Percentiles rank a stretch among this genome's conserved stretches.
These are phyloP conservation scores for Diplodus sargus DNA, from an alignment of 2,797 vertebrate species.

Conservation along the genomic window DNA sequence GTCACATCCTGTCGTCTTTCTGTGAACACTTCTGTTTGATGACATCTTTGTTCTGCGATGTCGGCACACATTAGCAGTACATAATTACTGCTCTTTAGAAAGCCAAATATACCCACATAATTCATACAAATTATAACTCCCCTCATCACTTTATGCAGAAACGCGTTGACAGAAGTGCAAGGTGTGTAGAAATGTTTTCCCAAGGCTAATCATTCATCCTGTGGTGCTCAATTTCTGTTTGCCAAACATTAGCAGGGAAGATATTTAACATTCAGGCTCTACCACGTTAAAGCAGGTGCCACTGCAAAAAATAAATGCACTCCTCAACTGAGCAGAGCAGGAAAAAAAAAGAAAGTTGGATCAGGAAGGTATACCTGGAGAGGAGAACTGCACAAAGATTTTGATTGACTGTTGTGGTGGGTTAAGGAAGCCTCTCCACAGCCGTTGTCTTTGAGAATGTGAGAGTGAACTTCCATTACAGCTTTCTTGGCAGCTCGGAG, in stretches of 20 bases:
- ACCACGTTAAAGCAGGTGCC: background rate
- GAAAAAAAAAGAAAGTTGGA: background rate
- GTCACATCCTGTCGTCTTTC: background rate
- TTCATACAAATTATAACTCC: background rate
- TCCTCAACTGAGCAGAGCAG: background rate
- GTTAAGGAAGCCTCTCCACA: slow-evolving; percentile 18
- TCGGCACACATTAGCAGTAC: slow-evolving; percentile 7
- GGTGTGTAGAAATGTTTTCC: slow-evolving; percentile 15
- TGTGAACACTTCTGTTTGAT: background rate
- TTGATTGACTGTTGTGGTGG: slow-evolving; percentile 23
- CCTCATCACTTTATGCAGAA: background rate
- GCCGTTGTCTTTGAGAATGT: slow-evolving; percentile 26
- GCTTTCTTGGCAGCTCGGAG: slow-evolving; percentile 34
- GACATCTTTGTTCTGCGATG: slow-evolving; percentile 2
- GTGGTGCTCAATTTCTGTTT: slow-evolving; percentile 9
- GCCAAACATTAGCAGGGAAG: background rate
- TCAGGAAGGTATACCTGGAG: background rate
- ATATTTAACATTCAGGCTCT: background rate
- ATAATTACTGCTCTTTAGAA: slow-evolving; percentile 14
- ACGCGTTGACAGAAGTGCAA: slow-evolving; percentile 6
- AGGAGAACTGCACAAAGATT: slow-evolving; percentile 26
- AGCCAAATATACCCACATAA: slow-evolving; percentile 7
- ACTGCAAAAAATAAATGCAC: background rate
- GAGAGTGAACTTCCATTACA: slow-evolving; percentile 18
- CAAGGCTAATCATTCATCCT: slow-evolving; percentile 4